Evolutionary conservation across 2,888 invertebrate genomes (phyloP).

Genomic region (Lepeophtheirus nordmannii): DNA sequence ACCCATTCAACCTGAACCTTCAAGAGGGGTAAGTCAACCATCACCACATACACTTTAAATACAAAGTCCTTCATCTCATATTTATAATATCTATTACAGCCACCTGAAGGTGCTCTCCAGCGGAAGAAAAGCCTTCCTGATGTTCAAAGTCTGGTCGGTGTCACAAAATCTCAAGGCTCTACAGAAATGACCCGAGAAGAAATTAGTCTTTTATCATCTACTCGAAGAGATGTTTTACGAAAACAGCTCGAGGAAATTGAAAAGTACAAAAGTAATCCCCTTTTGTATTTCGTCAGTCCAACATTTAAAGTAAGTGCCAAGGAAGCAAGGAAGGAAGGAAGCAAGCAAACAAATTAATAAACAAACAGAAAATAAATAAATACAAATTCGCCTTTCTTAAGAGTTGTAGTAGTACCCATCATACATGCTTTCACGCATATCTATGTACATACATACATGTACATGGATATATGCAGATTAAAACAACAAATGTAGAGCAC

Average conservation of each 20-base stretch:
- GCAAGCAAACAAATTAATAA: not conserved
- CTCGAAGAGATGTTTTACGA: slow-evolving; percentile 82
- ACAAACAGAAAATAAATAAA: too few relatives aligned
- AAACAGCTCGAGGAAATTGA: slow-evolving; percentile 78
- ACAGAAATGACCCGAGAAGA: slow-evolving; percentile 79
- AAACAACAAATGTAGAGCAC: too few relatives aligned
- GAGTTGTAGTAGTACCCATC: not conserved
- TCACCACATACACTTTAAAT: too few relatives aligned
- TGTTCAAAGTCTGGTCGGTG: slow-evolving; percentile 52
- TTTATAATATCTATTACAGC: not conserved
- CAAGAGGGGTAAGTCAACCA: slow-evolving; percentile 1
- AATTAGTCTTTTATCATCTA: slow-evolving; percentile 80
- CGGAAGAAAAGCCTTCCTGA: slow-evolving; percentile 94
- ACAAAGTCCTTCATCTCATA: too few relatives aligned
- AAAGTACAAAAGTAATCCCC: slow-evolving; percentile 79
- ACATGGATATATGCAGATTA: too few relatives aligned
- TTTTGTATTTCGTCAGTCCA: slow-evolving; percentile 89
- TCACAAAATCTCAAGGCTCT: slow-evolving; percentile 41
- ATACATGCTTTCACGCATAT: too few relatives aligned
- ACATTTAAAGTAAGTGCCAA: slow-evolving; percentile 67
- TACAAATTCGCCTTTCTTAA: not conserved
- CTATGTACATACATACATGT: too few relatives aligned
- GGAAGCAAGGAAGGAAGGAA: not conserved
- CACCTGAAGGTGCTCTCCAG: slow-evolving; percentile 41
- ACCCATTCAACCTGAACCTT: slow-evolving; percentile 1